These are phyloP conservation scores for Cephus rjabovi DNA, from an alignment of 2,888 invertebrate genomes.

Conservation along the genomic window DNA sequence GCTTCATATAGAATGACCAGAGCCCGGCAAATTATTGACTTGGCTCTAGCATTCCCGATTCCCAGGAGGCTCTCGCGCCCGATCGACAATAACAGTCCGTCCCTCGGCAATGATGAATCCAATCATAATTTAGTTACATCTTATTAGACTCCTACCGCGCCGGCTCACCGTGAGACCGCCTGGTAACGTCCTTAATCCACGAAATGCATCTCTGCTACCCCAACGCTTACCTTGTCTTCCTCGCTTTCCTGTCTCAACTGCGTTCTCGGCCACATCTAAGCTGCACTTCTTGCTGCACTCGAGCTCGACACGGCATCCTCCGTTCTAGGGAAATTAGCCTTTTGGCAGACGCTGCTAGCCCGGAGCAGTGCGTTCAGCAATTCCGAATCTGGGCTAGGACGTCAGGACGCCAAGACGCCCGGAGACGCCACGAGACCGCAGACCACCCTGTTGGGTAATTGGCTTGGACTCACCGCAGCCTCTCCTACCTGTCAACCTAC, in stretches of 20 bases:
- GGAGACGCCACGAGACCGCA: neutral
- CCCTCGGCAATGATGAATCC: constrained; percentile 63
- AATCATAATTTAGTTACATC: constrained; percentile 66
- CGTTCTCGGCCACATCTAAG: neutral
- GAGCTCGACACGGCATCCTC: constrained; percentile 8
- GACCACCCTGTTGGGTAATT: constrained; percentile 23
- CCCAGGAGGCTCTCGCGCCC: constrained; percentile 12
- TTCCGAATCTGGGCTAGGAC: neutral
- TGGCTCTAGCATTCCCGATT: constrained; percentile 21
- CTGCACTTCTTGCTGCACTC: neutral
- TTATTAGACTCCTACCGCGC: constrained; percentile 65
- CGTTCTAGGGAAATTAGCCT: neutral
- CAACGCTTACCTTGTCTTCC: constrained; percentile 21
- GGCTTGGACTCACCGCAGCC: constrained; percentile 19
- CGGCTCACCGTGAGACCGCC: constrained; percentile 61
- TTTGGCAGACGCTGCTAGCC: neutral
- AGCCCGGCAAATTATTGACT: constrained; percentile 57
- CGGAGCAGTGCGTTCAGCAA: neutral
- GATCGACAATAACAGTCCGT: constrained; percentile 59
- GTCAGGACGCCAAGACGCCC: neutral
- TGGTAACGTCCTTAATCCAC: constrained; percentile 61
- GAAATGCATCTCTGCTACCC: constrained; percentile 52
- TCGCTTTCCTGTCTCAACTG: neutral
- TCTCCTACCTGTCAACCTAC: constrained; percentile 40
- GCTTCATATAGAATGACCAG: constrained; percentile 55